phyloP scores from a whole-genome alignment of 1,140 invertebrate genomes.

The Dendroctonus valens region DNA sequence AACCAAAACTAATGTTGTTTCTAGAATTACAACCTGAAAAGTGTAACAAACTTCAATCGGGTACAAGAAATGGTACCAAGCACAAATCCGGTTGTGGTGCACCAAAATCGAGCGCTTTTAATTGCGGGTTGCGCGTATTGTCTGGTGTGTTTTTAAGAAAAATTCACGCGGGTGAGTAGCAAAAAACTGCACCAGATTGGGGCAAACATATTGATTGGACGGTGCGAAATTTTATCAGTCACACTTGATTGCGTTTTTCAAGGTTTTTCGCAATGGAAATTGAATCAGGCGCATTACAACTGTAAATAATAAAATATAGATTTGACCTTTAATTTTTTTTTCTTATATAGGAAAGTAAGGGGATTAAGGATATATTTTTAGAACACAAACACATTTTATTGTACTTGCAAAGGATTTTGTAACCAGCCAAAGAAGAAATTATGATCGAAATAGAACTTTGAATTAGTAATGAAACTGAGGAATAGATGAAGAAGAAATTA shows the following conservation, averaged over 20 bases:
- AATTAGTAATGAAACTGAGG: too few relatives aligned
- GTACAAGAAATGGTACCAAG: constrained; percentile 11
- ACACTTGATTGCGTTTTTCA: not conserved
- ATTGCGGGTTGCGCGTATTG: not conserved
- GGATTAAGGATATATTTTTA: too few relatives aligned
- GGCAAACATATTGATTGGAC: not conserved
- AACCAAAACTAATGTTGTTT: constrained; percentile 22
- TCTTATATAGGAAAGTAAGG: too few relatives aligned
- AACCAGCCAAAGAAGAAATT: too few relatives aligned
- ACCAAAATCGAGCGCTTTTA: too few relatives aligned
- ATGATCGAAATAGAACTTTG: too few relatives aligned
- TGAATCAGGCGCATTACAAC: not conserved
- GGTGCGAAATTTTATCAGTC: not conserved
- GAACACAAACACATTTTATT: too few relatives aligned
- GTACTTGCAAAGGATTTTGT: too few relatives aligned
- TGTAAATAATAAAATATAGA: not conserved
- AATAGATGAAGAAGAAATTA: too few relatives aligned
- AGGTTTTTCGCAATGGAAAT: not conserved
- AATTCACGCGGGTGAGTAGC: too few relatives aligned
- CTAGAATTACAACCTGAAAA: constrained; percentile 18
- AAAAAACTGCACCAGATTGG: not conserved
- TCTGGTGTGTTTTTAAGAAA: not conserved
- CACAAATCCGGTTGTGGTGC: constrained; percentile 3
- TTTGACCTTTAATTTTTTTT: too few relatives aligned
- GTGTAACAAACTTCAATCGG: constrained; percentile 18